These are phyloP conservation scores for Prochilodus magdalenae DNA, from an alignment of 2,113 vertebrate genomes.

Conservation along the genomic window DNA sequence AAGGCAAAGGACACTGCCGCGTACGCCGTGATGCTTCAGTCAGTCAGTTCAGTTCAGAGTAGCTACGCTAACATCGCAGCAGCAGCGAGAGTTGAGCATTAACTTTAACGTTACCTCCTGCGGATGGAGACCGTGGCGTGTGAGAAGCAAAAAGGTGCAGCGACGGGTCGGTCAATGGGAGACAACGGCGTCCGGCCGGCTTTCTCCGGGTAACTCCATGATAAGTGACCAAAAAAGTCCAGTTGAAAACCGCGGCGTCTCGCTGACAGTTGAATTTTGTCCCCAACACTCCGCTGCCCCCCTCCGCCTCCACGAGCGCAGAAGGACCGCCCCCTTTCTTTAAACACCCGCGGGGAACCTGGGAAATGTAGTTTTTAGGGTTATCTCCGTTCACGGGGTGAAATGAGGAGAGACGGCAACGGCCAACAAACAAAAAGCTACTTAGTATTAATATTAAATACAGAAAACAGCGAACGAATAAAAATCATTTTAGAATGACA, in stretches of 20 bases:
- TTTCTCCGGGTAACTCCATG: slow-evolving; percentile 77
- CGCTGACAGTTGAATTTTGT: slow-evolving; percentile 69
- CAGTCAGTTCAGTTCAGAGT: background rate
- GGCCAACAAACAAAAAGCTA: no score
- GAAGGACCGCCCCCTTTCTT: slow-evolving; percentile 70
- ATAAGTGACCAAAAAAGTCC: slow-evolving; percentile 56
- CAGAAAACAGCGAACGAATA: no score
- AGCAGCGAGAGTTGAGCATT: slow-evolving; percentile 29
- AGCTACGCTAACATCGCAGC: slow-evolving; percentile 1
- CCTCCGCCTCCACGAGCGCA: slow-evolving; percentile 78
- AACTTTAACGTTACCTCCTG: slow-evolving; percentile 72
- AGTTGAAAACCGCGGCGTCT: slow-evolving; percentile 68
- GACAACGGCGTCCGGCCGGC: slow-evolving; percentile 68
- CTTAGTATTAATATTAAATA: no score
- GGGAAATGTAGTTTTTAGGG: slow-evolving; percentile 72
- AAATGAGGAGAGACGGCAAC: background rate
- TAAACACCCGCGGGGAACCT: slow-evolving; percentile 53
- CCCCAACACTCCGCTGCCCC: slow-evolving; percentile 65
- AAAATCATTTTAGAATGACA: no score
- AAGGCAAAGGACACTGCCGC: slow-evolving; percentile 29
- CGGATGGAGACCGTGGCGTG: slow-evolving; percentile 39
- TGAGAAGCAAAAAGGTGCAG: slow-evolving; percentile 40
- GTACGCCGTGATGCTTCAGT: slow-evolving; percentile 1
- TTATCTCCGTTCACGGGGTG: background rate
- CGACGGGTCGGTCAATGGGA: slow-evolving; percentile 64